Base-by-base conservation (phyloP, 2,888 invertebrate genomes). In the Epirrhoe tristata region DNA sequence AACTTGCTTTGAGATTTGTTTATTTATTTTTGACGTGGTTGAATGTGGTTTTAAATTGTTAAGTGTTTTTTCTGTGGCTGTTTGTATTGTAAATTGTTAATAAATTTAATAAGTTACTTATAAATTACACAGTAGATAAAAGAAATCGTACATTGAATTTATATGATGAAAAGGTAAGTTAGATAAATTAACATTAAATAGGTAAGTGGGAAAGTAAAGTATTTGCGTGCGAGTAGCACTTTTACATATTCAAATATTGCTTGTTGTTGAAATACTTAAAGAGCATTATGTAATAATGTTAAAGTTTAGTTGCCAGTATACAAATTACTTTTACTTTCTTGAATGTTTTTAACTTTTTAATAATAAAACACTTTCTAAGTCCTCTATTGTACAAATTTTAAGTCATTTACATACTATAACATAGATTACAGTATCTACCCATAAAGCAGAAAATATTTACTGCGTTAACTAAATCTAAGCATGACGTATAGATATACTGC, bases 141-240 rank as follows among this genome's bases (percentile, higher is more conserved):
- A 71, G 14, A 55, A 71, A 69, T 70, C 58, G 69, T 66, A 66
- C 67, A 73, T 72, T 74, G 71, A 72, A 74, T 72, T 72, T 71
- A 72, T 71, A 70, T 53, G 51, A 67, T 63, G 65, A 67, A 63
- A 32, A 46, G n/a, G 53, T 68, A 70, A 48, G 39, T 72, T 63
- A 58, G 58, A 14, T 46, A 14, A 46, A 46, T 14, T 46, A 46
- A 24, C 24, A 36, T 57, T 58, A n/a, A n/a, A 70, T 62, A 61
- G 51, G 6, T 66, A 71, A 58, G 56, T 46, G 56, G 50, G 34
- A 59, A 67, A 55, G 62, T 59, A 43, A 74, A 4, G 75, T 73
- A 79, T 78, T 71, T 79, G 81, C 70, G 81, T 79, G 82, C 77
- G 86, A 82, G 86, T 88, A 84, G 88, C 89, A 89, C 88, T 85